Conservation (phyloP, 1,140 invertebrate species). For the Ladona fulva region DNA sequence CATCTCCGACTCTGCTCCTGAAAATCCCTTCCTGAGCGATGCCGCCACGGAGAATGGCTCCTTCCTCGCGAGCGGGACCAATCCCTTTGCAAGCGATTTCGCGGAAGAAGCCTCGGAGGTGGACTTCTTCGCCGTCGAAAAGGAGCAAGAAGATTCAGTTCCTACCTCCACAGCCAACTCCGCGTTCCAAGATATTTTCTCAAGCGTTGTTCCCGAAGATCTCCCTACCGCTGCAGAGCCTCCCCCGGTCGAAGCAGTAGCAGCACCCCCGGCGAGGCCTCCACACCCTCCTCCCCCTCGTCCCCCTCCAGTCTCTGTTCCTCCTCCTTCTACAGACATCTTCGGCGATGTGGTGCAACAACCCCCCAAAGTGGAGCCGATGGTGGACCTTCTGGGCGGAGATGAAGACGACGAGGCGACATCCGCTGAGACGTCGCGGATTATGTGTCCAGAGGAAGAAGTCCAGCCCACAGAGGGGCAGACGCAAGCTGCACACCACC, state of each 20-base stretch:
- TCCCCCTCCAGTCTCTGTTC: neutral
- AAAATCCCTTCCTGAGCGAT: slow-evolving; percentile 30
- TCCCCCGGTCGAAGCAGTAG: neutral
- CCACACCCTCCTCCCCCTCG: neutral
- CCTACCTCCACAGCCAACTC: neutral
- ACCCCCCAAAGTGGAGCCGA: slow-evolving; percentile 17
- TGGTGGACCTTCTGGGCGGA: slow-evolving; percentile 17
- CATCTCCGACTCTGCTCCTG: slow-evolving; percentile 15
- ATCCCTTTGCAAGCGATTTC: slow-evolving; percentile 44
- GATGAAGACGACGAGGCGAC: slow-evolving; percentile 5
- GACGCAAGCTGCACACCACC: slow-evolving; percentile 29
- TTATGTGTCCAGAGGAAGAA: slow-evolving; percentile 14
- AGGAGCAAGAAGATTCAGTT: neutral
- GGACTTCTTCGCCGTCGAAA: slow-evolving; percentile 21
- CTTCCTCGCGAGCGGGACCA: slow-evolving; percentile 32
- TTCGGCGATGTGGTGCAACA: neutral
- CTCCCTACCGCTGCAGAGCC: slow-evolving; percentile 1
- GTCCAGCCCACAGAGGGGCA: neutral
- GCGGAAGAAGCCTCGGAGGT: slow-evolving; percentile 33
- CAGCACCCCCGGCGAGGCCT: neutral
- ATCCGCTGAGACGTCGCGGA: slow-evolving; percentile 20
- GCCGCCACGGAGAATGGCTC: slow-evolving; percentile 20
- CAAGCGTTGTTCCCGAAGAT: slow-evolving; percentile 14
- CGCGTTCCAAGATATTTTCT: slow-evolving; percentile 25
- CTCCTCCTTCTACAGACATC: slow-evolving; percentile 12